Evolutionary conservation across 2,888 invertebrate genomes (phyloP), one percentile per base, ranked within the genome.

Genomic region (Rhogogaster chlorosoma): DNA sequence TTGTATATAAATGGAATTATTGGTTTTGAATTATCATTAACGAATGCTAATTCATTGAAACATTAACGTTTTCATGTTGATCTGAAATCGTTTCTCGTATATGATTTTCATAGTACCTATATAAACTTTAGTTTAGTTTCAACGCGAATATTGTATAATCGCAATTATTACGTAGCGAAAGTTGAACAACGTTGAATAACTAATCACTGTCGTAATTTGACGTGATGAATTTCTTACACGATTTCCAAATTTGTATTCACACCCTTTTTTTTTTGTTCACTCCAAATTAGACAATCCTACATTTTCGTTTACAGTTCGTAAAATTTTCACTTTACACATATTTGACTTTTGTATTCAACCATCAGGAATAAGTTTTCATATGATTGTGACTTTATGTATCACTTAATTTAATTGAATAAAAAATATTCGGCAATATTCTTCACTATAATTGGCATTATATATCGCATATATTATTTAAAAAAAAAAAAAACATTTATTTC

Each of bases 231-330:
- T 73, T 42, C 22, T n/a, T 26, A 42, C 45, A 45, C 42, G 42
- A 73, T 42, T 73, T 73, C 0, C 1, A 26, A 49, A 53, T 18
- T 49, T 49, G 29, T 6, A 49, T 26, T 61, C 2, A 29, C 10
- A 29, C 49, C 36, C 49, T 36, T 15, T 38, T n/a, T n/a, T n/a
- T n/a, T 61, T 18, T 12, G 49, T 61, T 61, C 36, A 38, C 22
- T 80, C 61, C 61, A 61, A 61, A 80, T 57, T 57, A 61, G 80
- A 80, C 80, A 80, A 57, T 80, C 61, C 61, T 80, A 77, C 77
- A 77, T 77, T 77, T 49, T 77, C 53, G 29, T 77, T 22, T 42
- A 77, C 77, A 49, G 53, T 77, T 77, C 32, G 77, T 49, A n/a
- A n/a, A n/a, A 32, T 32, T 32, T 32, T 32, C 32, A 32, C 32